A percentile compares a stretch with the other conserved stretches of the same genome.
phyloP scores from a whole-genome alignment of 1,140 invertebrate genomes.

The Adelges cooleyi region DNA sequence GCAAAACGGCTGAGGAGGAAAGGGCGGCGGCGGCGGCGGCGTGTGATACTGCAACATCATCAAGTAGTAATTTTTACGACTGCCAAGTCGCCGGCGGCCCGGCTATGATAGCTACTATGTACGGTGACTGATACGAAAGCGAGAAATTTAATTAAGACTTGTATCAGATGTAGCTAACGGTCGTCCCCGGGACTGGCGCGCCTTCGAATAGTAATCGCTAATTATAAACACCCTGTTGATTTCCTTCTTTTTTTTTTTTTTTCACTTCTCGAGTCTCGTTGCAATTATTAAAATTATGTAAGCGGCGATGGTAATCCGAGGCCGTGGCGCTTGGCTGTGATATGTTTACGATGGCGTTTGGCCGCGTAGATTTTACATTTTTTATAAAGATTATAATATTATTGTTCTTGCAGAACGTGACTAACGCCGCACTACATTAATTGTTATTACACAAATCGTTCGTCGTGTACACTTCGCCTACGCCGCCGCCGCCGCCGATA shows the following conservation, averaged over 20 bases:
- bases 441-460: too few species aligned
- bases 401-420: slow-evolving; percentile 7
- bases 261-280: too few species aligned
- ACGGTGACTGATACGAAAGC: slow-evolving; percentile 13
- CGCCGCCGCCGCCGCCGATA: too few species aligned
- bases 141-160: slow-evolving; percentile 26
- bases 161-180: slow-evolving; percentile 25
- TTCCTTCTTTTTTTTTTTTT: too few species aligned
- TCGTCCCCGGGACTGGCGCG: background rate
- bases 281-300: too few species aligned
- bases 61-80: slow-evolving; percentile 17
- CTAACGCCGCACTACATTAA: background rate
- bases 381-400: background rate
- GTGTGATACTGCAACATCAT: background rate
- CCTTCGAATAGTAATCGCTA: slow-evolving; percentile 7
- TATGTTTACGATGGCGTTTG: slow-evolving; percentile 24
- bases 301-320: background rate
- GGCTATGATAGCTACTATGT: background rate
- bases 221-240: slow-evolving; percentile 17
- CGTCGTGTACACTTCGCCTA: too few species aligned
- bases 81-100: background rate
- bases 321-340: slow-evolving; percentile 11
- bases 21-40: too few species aligned
- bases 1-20: too few species aligned
- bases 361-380: background rate